Conservation (phyloP, 2,888 invertebrate genomes). For the Calliscelio sp. region DNA sequence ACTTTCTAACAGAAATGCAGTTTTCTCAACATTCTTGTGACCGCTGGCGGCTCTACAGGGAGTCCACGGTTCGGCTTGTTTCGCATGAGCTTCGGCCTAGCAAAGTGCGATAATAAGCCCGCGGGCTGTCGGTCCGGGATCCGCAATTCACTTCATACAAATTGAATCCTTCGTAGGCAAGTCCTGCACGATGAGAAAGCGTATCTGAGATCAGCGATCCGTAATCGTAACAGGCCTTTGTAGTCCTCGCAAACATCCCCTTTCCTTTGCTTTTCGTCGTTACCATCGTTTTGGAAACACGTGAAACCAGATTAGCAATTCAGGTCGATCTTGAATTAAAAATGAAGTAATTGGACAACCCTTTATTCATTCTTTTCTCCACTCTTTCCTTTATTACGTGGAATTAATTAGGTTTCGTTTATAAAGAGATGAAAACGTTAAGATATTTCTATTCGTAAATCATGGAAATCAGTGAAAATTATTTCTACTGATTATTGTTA, state of each 20-base stretch:
- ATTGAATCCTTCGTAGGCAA: constrained; percentile 83
- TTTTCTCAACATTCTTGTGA: constrained; percentile 71
- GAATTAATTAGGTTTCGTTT: constrained; percentile 43
- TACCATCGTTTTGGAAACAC: constrained; percentile 70
- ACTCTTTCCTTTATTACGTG: constrained; percentile 7
- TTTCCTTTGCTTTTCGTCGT: constrained; percentile 71
- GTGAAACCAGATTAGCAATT: constrained; percentile 72
- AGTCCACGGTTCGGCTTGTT: constrained; percentile 74
- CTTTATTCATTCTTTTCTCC: constrained; percentile 31
- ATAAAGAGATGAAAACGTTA: not conserved
- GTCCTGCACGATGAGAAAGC: constrained; percentile 80
- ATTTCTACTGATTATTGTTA: too few species aligned
- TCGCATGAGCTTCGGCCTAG: constrained; percentile 80
- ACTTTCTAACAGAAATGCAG: constrained; percentile 69
- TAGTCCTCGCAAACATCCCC: constrained; percentile 75
- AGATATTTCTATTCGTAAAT: not conserved
- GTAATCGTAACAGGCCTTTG: constrained; percentile 81
- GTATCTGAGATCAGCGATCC: constrained; percentile 83
- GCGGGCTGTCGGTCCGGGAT: constrained; percentile 83
- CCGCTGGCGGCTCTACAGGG: constrained; percentile 69
- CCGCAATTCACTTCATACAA: constrained; percentile 83
- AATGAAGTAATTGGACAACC: constrained; percentile 57
- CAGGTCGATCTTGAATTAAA: constrained; percentile 68
- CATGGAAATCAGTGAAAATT: too few species aligned
- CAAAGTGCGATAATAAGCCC: constrained; percentile 85